Conservation (phyloP, 2,113 vertebrate genomes). For the Leucopsar rothschildi region DNA sequence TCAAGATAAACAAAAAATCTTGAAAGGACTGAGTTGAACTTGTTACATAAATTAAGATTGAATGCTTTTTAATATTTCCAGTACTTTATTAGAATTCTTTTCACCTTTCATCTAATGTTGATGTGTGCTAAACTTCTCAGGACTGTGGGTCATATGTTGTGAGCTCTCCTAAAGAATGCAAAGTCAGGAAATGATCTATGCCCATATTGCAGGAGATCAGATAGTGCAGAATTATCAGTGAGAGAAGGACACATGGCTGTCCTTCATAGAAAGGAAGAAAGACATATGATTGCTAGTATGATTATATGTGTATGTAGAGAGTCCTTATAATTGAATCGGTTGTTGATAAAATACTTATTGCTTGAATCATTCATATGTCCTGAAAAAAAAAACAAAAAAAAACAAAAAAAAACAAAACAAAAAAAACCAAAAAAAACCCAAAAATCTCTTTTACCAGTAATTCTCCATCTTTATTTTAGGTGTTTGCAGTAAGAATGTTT, state of each 20-base stretch:
- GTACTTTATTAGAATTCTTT: not conserved
- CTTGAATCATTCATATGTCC: not conserved
- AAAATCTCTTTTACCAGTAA: not conserved
- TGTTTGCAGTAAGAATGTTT: not conserved
- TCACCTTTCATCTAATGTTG: not conserved
- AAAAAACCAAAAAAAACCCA: too few species aligned
- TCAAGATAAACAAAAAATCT: not conserved
- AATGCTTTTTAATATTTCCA: not conserved
- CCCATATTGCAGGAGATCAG: not conserved
- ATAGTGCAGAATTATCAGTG: not conserved
- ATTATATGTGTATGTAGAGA: not conserved
- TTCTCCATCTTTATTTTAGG: not conserved
- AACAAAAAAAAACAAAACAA: too few species aligned
- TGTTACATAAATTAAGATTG: not conserved
- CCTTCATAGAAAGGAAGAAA: not conserved
- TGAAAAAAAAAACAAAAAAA: not conserved
- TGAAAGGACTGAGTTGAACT: not conserved
- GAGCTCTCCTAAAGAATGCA: not conserved
- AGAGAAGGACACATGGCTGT: not conserved
- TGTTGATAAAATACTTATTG: not conserved
- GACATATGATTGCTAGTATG: not conserved
- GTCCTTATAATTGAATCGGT: not conserved
- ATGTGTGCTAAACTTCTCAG: not conserved
- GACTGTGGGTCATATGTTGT: not conserved
- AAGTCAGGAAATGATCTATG: not conserved